phyloP scores from a whole-genome alignment of 2,113 vertebrate species.

The Camarhynchus parvulus region DNA sequence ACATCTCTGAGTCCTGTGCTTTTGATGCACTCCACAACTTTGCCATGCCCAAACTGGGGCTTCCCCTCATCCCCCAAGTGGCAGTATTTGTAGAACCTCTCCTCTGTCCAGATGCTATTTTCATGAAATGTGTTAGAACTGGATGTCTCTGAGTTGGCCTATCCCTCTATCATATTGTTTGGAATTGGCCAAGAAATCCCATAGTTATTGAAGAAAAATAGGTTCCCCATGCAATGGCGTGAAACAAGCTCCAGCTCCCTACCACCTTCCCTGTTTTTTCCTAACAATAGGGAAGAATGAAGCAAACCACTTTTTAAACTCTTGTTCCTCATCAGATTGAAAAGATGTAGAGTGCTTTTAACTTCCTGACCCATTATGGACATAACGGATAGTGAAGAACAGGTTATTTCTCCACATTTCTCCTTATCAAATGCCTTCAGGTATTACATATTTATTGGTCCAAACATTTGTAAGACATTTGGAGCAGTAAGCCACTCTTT shows the following conservation, averaged over 20 bases:
- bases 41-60: background rate
- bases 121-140: background rate
- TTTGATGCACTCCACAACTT: background rate
- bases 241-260: background rate
- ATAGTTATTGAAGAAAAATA: background rate
- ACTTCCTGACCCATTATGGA: background rate
- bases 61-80: fast-evolving
- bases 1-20: background rate
- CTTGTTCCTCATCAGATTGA: background rate
- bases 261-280: background rate
- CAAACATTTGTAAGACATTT: background rate
- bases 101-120: background rate
- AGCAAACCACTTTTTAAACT: background rate
- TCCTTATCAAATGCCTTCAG: background rate
- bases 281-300: background rate
- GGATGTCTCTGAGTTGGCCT: background rate
- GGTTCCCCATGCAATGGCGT: fast-evolving
- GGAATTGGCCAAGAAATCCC: background rate
- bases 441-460: background rate
- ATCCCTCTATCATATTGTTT: background rate
- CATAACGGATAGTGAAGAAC: background rate
- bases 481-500: background rate
- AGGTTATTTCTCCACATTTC: background rate
- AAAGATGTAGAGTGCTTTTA: background rate
- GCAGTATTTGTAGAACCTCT: background rate